Evolutionary conservation across 2,888 invertebrate species (phyloP).

Genomic region (Thera britannica): DNA sequence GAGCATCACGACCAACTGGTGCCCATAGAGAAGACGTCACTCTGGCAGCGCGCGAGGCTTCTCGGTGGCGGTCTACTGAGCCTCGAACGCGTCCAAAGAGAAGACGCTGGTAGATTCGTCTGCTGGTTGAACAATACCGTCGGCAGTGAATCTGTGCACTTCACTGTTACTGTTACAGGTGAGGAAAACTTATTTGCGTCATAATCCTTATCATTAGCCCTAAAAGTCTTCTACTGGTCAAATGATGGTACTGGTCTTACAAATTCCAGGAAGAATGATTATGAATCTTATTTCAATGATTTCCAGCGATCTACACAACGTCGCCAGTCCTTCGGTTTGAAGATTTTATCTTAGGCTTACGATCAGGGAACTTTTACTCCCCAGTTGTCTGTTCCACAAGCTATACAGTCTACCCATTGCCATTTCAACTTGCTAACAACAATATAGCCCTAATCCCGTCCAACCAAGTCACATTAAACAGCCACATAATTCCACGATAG

Average conservation of each 20-base stretch:
- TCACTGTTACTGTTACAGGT: slow-evolving; percentile 92
- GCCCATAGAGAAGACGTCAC: slow-evolving; percentile 86
- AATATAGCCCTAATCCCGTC: background rate
- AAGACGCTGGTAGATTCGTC: slow-evolving; percentile 94
- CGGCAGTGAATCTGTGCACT: slow-evolving; percentile 91
- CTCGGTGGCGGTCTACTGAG: slow-evolving; percentile 85
- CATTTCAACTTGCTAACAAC: background rate
- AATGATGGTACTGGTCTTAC: no score
- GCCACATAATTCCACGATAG: background rate
- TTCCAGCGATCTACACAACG: background rate
- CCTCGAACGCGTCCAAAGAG: slow-evolving; percentile 87
- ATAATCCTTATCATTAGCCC: background rate
- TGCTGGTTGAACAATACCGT: slow-evolving; percentile 96
- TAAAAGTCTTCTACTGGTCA: background rate
- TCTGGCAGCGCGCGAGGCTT: slow-evolving; percentile 63
- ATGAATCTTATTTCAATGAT: background rate
- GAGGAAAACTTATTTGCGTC: slow-evolving; percentile 42
- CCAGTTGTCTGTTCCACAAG: background rate
- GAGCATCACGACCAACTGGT: slow-evolving; percentile 89
- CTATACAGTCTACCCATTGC: background rate
- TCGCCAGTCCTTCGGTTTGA: background rate
- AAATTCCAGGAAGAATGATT: background rate
- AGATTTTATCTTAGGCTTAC: background rate
- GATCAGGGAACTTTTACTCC: background rate
- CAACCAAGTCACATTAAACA: background rate